Percentiles rank a stretch among this genome's conserved stretches.
Conservation (phyloP, 2,113 vertebrate species). For the Vombatus ursinus region DNA sequence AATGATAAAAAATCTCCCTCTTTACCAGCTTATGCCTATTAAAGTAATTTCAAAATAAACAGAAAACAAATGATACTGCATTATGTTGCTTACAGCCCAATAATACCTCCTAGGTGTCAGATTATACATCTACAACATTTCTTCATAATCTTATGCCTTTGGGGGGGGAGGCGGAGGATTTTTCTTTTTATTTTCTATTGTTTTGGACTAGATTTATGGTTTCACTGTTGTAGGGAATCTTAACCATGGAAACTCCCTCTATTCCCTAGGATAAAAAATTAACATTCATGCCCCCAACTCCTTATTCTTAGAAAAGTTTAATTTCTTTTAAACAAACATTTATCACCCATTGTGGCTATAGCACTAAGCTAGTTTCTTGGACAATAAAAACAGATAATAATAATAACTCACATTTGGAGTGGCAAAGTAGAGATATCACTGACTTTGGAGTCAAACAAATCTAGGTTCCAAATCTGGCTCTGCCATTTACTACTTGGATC, state of each 20-base stretch:
- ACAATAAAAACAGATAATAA: not conserved
- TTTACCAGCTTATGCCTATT: not conserved
- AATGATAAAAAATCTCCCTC: not conserved
- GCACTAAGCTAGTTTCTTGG: not conserved
- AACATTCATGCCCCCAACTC: not conserved
- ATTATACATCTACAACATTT: not conserved
- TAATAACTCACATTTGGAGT: not conserved
- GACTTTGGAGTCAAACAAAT: not conserved
- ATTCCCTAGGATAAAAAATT: not conserved
- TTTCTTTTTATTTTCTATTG: not conserved
- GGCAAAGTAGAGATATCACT: not conserved
- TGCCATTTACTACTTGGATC: not conserved
- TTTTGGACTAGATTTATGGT: not conserved
- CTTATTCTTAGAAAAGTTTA: not conserved
- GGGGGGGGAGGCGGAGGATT: rapidly evolving
- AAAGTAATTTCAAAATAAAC: not conserved
- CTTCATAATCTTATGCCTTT: not conserved
- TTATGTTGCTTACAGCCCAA: not conserved
- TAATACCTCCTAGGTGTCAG: not conserved
- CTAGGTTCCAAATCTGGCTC: not conserved
- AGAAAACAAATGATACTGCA: not conserved
- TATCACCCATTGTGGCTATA: not conserved
- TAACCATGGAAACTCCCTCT: not conserved
- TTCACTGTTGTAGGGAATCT: not conserved
- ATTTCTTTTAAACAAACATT: not conserved